Conservation (phyloP, 2,888 invertebrate species). For the Hylaea fasciaria region DNA sequence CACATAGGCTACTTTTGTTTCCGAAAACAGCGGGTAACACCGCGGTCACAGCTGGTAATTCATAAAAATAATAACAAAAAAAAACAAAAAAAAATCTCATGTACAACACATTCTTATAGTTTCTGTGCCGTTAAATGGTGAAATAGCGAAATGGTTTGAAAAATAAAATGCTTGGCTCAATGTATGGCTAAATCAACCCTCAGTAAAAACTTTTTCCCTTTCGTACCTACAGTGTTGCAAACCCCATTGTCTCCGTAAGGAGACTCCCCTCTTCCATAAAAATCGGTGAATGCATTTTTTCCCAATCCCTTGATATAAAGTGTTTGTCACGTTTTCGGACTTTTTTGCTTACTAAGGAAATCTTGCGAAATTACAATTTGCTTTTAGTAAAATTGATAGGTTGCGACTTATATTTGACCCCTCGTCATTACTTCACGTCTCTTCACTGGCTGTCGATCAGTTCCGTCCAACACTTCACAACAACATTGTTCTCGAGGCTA, state of each 20-base stretch:
- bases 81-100: no score
- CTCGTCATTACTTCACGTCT: not conserved
- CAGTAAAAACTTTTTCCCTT: no score
- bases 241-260: not conserved
- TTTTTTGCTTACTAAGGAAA: not conserved
- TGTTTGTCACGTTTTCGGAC: not conserved
- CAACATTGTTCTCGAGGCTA: constrained; percentile 38
- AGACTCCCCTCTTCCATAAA: not conserved
- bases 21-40: no score
- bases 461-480: constrained; percentile 14
- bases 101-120: no score
- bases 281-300: constrained; percentile 5
- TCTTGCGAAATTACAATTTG: not conserved
- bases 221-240: not conserved
- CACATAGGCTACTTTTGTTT: no score
- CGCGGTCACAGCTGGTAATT: no score
- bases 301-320: not conserved
- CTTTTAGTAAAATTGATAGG: no score
- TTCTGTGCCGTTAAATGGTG: no score
- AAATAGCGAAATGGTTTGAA: no score
- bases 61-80: no score
- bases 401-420: not conserved
- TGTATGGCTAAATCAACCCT: no score
- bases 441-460: not conserved
- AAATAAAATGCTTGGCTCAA: no score